Percentiles rank a stretch among this genome's conserved stretches.
phyloP scores from a whole-genome alignment of 2,113 vertebrate species.

The Anser brachyrhynchus region DNA sequence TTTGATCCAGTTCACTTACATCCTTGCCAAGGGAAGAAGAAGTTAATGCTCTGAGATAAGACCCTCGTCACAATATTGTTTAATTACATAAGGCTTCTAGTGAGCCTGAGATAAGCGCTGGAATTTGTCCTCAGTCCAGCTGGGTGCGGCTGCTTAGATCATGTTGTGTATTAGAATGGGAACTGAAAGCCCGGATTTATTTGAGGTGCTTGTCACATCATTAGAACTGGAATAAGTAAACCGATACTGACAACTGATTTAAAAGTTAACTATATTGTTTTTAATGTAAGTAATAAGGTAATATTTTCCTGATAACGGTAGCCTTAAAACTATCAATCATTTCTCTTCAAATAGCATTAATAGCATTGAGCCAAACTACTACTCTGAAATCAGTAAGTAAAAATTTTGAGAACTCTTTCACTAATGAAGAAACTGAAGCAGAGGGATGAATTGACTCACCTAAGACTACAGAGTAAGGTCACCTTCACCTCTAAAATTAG shows the following conservation, averaged over 20 bases:
- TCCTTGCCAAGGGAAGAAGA: conserved; percentile 61
- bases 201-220: background rate
- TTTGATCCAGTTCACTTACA: conserved; percentile 8
- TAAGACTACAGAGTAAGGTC: background rate
- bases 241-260: background rate
- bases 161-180: conserved; percentile 27
- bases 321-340: background rate
- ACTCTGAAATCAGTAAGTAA: background rate
- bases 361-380: background rate
- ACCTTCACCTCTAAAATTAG: conserved; percentile 3
- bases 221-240: background rate
- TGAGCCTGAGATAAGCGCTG: conserved; percentile 65
- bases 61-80: conserved; percentile 65
- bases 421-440: background rate
- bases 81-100: conserved; percentile 60
- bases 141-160: conserved; percentile 65
- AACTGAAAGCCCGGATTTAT: conserved; percentile 21
- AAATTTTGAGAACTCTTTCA: background rate
- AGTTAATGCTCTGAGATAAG: conserved; percentile 66
- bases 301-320: background rate
- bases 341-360: background rate
- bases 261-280: background rate
- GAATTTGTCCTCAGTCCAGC: conserved; percentile 64
- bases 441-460: background rate
- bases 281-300: background rate